These are phyloP conservation scores for Tuta absoluta DNA, from an alignment of 2,888 invertebrate genomes.

Conservation along the genomic window DNA sequence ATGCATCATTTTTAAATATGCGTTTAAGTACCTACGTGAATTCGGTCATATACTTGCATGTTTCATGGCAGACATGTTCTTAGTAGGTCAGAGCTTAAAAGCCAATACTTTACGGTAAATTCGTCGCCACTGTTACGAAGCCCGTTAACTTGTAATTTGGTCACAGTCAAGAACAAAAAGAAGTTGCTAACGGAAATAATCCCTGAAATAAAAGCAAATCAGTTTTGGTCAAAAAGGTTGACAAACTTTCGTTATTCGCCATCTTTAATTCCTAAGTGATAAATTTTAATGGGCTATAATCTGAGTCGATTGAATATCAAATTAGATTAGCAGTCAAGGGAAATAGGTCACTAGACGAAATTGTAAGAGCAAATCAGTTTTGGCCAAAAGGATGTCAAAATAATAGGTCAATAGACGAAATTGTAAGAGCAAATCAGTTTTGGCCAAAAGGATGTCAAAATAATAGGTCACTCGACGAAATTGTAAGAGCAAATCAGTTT, in stretches of 20 bases:
- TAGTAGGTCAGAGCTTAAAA: conserved; percentile 9
- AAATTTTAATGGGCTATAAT: not conserved
- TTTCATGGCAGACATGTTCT: conserved; percentile 2
- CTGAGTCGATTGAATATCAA: not conserved
- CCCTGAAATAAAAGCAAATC: not conserved
- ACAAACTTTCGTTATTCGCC: no score
- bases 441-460: no score
- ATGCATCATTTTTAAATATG: not conserved
- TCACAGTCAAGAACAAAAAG: not conserved
- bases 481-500: no score
- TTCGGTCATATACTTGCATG: not conserved
- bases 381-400: no score
- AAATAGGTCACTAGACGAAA: conserved; percentile 1
- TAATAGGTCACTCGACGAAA: no score
- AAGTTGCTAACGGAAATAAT: not conserved
- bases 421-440: no score
- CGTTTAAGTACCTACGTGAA: not conserved
- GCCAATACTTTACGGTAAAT: conserved; percentile 6
- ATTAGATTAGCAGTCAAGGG: not conserved
- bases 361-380: no score
- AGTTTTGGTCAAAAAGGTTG: no score
- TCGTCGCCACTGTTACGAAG: not conserved
- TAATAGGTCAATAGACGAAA: no score
- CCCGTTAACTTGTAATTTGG: not conserved
- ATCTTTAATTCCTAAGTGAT: no score